A percentile compares a stretch with the other conserved stretches of the same genome.
Conservation (phyloP, 2,113 vertebrate genomes). For the Euleptes europaea region DNA sequence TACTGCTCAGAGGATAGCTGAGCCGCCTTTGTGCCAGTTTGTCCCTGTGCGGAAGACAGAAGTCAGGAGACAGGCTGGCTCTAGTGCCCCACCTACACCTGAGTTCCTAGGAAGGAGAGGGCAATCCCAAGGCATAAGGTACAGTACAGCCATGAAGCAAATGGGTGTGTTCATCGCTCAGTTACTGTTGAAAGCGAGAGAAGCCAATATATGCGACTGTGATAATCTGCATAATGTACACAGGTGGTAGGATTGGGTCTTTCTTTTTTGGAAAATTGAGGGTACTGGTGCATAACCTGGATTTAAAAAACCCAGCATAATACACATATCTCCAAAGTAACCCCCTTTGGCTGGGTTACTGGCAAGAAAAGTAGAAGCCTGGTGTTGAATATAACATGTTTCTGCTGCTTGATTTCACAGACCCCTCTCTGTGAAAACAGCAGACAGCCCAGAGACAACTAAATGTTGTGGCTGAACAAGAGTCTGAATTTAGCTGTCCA, state of each 20-base stretch:
- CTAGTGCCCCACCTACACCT: conserved; percentile 83
- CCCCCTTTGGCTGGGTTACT: not conserved
- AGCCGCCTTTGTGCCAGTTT: conserved; percentile 66
- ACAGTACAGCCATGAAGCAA: not conserved
- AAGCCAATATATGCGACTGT: not conserved
- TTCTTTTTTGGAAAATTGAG: not conserved
- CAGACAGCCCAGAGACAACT: not conserved
- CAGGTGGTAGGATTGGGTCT: not conserved
- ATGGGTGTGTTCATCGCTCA: not conserved
- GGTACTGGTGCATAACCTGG: not conserved
- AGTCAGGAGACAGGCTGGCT: conserved; percentile 71
- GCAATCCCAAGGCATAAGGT: conserved; percentile 85
- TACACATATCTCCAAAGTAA: not conserved
- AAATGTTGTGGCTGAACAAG: no score
- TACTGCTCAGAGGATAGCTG: conserved; percentile 61
- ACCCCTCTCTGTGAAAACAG: not conserved
- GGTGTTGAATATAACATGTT: not conserved
- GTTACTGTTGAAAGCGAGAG: not conserved
- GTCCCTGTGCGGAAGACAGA: conserved; percentile 70
- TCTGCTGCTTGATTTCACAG: not conserved
- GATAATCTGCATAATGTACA: no score
- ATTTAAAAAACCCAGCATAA: not conserved
- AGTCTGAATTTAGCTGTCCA: no score
- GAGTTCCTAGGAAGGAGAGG: conserved; percentile 81
- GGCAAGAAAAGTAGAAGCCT: not conserved